These are phyloP conservation scores for Plemyria rubiginata DNA, from an alignment of 2,888 invertebrate species.

Conservation along the genomic window DNA sequence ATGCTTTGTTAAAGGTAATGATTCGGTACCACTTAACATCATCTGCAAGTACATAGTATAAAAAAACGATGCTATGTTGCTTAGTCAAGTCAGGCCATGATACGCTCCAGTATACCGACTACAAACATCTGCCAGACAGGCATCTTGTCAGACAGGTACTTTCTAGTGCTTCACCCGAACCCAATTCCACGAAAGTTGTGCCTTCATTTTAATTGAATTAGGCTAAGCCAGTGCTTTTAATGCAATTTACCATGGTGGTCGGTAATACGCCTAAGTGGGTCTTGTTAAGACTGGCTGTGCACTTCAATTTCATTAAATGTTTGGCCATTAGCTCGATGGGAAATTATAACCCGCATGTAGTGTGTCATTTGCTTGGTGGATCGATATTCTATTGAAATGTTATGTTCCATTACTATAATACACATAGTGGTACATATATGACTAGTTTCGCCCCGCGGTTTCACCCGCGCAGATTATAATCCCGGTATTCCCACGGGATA, in stretches of 20 bases:
- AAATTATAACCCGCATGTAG: slow-evolving; percentile 57
- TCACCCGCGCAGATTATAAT: too few relatives aligned
- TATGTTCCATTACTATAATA: not conserved
- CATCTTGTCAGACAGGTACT: not conserved
- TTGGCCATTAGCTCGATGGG: slow-evolving; percentile 58
- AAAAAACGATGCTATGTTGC: not conserved
- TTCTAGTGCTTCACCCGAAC: slow-evolving; percentile 26
- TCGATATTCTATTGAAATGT: slow-evolving; percentile 12
- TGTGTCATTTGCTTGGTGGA: not conserved
- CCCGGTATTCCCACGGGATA: too few relatives aligned
- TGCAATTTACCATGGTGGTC: slow-evolving; percentile 46
- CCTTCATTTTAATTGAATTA: slow-evolving; percentile 36
- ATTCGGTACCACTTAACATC: too few relatives aligned
- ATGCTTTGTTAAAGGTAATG: too few relatives aligned
- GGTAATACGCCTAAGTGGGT: slow-evolving; percentile 58
- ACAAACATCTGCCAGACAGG: slow-evolving; percentile 5
- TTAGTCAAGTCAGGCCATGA: not conserved
- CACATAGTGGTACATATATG: not conserved
- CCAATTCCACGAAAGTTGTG: slow-evolving; percentile 26
- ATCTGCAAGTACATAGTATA: too few relatives aligned
- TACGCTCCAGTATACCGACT: not conserved
- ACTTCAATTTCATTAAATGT: slow-evolving; percentile 56
- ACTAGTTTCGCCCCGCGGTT: too few relatives aligned
- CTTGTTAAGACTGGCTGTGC: slow-evolving; percentile 50
- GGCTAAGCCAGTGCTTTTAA: slow-evolving; percentile 45